A percentile compares a stretch with the other conserved stretches of the same genome.
Conservation (phyloP, 2,888 invertebrate species). For the Tromatobia lineatoria region DNA sequence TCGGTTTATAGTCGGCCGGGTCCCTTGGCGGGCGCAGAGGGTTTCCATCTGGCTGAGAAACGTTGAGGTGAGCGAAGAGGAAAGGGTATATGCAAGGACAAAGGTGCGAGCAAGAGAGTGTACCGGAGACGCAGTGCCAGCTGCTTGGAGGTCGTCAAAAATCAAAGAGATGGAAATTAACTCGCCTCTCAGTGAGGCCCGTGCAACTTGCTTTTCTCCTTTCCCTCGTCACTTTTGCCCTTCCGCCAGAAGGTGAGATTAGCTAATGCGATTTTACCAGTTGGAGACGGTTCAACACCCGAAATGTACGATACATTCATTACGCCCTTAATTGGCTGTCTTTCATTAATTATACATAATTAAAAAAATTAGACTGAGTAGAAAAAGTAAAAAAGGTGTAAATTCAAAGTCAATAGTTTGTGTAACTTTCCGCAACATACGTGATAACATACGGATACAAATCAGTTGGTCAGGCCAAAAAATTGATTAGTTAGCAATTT, state of each 20-base stretch:
- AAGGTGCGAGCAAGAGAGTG: constrained; percentile 52
- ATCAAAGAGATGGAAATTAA: constrained; percentile 84
- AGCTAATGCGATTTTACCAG: constrained; percentile 77
- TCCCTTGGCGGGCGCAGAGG: constrained; percentile 47
- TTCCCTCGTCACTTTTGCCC: constrained; percentile 25
- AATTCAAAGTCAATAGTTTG: neutral
- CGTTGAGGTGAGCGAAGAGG: constrained; percentile 53
- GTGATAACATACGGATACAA: neutral
- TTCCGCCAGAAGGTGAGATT: constrained; percentile 70
- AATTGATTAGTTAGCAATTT: too few species aligned
- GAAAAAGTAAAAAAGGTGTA: neutral
- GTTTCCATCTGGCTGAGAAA: constrained; percentile 68
- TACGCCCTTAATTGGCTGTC: neutral
- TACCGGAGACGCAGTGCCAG: constrained; percentile 43
- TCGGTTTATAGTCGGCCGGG: constrained; percentile 38
- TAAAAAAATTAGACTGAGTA: neutral
- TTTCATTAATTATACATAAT: neutral
- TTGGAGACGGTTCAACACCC: constrained; percentile 47
- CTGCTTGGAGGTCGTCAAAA: constrained; percentile 79
- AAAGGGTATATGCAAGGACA: constrained; percentile 41
- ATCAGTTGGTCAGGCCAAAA: too few species aligned
- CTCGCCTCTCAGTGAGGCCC: constrained; percentile 64
- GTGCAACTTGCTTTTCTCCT: constrained; percentile 20
- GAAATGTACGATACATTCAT: constrained; percentile 17
- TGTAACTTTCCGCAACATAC: neutral